phyloP scores from a whole-genome alignment of 2,888 invertebrate genomes.

The Pristionchus exspectatus region DNA sequence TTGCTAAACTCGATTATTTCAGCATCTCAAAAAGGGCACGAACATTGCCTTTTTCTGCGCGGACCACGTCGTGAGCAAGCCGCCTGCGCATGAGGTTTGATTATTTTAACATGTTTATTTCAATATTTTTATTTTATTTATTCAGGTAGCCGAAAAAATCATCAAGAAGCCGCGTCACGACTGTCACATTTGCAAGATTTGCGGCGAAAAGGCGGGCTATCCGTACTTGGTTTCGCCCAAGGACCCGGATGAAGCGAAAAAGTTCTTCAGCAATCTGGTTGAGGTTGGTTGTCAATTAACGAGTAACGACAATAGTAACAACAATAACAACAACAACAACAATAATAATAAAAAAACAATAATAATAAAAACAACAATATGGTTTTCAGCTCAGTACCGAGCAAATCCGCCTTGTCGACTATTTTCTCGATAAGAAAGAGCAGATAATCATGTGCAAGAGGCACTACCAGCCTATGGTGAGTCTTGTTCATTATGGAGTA shows the following conservation, averaged over 20 bases:
- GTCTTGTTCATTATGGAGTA: too few species aligned
- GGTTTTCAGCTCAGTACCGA: too few species aligned
- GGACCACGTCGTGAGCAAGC: background rate
- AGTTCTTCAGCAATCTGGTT: slow-evolving; percentile 4
- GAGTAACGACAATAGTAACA: too few species aligned
- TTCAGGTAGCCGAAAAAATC: background rate
- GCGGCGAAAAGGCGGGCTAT: background rate
- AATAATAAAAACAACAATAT: too few species aligned
- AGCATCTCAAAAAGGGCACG: background rate
- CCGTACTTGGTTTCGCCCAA: background rate
- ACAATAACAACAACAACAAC: too few species aligned
- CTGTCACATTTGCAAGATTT: background rate
- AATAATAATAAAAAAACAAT: too few species aligned
- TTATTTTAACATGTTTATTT: background rate
- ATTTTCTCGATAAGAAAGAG: too few species aligned
- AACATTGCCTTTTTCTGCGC: background rate
- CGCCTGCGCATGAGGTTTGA: background rate
- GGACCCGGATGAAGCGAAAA: background rate
- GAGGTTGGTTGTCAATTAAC: background rate
- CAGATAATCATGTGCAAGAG: too few species aligned
- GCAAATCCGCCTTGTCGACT: too few species aligned
- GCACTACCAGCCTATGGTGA: too few species aligned
- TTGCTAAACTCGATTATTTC: background rate
- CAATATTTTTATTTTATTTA: background rate
- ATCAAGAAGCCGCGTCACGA: background rate